Conservation (phyloP, 2,113 vertebrate species). For the Crotalus tigris region DNA sequence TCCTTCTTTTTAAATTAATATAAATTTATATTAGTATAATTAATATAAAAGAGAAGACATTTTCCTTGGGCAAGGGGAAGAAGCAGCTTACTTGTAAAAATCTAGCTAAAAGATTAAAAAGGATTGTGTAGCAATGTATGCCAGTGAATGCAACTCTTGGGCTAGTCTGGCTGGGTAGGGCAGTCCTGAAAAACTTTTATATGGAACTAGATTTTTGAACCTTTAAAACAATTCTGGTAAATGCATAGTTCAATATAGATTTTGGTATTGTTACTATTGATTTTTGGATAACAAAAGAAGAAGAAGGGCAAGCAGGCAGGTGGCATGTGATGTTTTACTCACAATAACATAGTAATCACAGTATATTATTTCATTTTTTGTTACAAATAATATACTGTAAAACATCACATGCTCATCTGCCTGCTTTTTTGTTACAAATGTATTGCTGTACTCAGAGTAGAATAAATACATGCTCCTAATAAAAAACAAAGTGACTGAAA, state of each 20-base stretch:
- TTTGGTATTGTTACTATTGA: background rate
- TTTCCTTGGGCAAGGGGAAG: background rate
- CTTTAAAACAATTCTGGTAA: background rate
- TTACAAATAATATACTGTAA: background rate
- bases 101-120: no score
- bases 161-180: background rate
- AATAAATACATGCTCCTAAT: background rate
- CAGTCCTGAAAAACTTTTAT: background rate
- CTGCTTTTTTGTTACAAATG: background rate
- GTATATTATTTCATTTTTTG: background rate
- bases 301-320: background rate
- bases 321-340: background rate
- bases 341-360: background rate
- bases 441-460: background rate
- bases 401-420: background rate
- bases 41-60: background rate
- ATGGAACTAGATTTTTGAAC: background rate
- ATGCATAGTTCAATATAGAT: background rate
- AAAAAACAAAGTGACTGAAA: background rate
- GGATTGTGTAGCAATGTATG: no score
- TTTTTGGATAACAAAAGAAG: background rate
- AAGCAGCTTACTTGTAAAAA: background rate
- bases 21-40: background rate
- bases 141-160: background rate
- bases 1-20: background rate